Evolutionary conservation across 2,113 vertebrate species (phyloP), one percentile per base, ranked within the genome.

Genomic region (Mesocricetus auratus): DNA sequence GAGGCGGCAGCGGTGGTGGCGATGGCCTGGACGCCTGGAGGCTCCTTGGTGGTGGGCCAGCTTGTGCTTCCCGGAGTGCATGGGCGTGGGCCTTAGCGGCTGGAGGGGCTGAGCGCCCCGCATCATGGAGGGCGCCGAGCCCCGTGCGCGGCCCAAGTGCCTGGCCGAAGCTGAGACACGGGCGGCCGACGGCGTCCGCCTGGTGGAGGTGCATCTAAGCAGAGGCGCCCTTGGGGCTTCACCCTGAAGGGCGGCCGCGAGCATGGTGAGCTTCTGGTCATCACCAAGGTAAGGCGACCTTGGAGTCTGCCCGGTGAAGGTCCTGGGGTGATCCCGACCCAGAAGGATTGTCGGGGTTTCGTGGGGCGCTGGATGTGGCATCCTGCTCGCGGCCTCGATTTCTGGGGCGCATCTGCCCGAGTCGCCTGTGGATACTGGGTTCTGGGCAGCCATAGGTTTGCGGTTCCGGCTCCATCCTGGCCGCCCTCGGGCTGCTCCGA

Each of bases 211-310:
- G 62, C 98, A 98, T 87, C 98, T 99, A 60, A 95, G 50, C n/a
- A 99, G 99, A 86, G 99, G 99, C 22, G 99, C 10, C 99, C 99
- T 0, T 99, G 99, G 99, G 99, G 99, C 26, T 99, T 99, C 95
- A 99, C 99, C 0, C 97, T 99, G 31, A 98, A 99, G 97, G 99
- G 99, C 89, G 99, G 99, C 10, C 98, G 98, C 77, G 99, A 99
- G 93, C 99, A 99, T 92, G 98, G 98, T 24, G 99, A 99, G 93
- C 99, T 99, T 13, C 99, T 99, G 78, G 98, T 99, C 97, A 99
- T 99, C 94, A 99, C 99, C 56, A 99, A 99, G 99, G 99, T 99
- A 98, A 88, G 73, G 79, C 45, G 33, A 26, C 47, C 50, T 8
- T n/a, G 53, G 74, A 79, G 6, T 45, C 39, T 39, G 21, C 42